A percentile compares a stretch with the other conserved stretches of the same genome.
These are phyloP conservation scores for Drosophila truncata DNA, from an alignment of 1,140 invertebrate species.

Conservation along the genomic window DNA sequence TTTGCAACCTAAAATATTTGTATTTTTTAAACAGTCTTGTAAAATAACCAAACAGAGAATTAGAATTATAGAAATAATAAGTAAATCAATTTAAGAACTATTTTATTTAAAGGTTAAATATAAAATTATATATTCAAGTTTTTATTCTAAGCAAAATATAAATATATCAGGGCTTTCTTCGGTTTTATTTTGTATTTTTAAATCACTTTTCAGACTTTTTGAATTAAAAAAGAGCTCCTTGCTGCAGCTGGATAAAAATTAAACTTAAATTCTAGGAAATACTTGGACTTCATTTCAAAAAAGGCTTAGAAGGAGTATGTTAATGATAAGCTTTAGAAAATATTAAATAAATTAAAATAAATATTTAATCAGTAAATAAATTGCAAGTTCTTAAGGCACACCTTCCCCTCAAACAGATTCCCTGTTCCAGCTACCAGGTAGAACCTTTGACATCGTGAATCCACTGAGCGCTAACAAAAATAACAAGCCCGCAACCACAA, in stretches of 20 bases:
- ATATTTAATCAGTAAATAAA: too few relatives aligned
- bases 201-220: too few relatives aligned
- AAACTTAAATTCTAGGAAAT: not conserved
- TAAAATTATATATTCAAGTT: not conserved
- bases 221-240: too few relatives aligned
- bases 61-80: not conserved
- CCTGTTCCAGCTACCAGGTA: too few relatives aligned
- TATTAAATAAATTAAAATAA: not conserved
- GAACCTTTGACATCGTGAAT: not conserved
- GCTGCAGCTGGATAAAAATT: too few relatives aligned
- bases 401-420: not conserved
- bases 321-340: not conserved
- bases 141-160: too few relatives aligned
- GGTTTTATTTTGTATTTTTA: too few relatives aligned
- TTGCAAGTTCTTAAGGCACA: not conserved
- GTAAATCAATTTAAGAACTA: not conserved
- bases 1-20: too few relatives aligned
- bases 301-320: not conserved
- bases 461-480: not conserved
- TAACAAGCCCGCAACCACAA: constrained; percentile 45
- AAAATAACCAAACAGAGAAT: not conserved
- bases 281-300: not conserved
- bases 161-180: too few relatives aligned
- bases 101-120: not conserved
- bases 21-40: not conserved